Conservation (phyloP, 2,888 invertebrate species). For the Dolichomitus sp. region DNA sequence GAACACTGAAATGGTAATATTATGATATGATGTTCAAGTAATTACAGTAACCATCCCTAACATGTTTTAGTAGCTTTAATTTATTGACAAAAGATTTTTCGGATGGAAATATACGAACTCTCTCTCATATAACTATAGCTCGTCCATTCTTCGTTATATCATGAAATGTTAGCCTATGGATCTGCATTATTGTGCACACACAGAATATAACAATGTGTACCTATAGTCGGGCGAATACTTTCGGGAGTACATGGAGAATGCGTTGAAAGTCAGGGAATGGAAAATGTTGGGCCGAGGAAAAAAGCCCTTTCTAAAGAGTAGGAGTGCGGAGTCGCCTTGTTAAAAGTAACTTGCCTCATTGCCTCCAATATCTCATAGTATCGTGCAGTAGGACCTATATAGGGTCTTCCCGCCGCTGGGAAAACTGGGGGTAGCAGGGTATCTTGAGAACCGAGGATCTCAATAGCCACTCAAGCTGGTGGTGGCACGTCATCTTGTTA, state of each 20-base stretch:
- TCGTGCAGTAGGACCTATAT: slow-evolving; percentile 45
- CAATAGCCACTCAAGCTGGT: slow-evolving; percentile 81
- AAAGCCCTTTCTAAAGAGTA: slow-evolving; percentile 63
- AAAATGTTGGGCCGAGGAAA: slow-evolving; percentile 32
- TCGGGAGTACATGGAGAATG: slow-evolving; percentile 50
- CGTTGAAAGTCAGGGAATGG: slow-evolving; percentile 34
- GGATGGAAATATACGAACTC: not conserved
- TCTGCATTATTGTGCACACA: slow-evolving; percentile 20
- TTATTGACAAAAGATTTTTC: not conserved
- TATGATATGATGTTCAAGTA: not conserved
- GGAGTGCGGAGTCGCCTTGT: slow-evolving; percentile 82
- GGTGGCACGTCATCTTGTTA: slow-evolving; percentile 74
- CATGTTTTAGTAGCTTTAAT: not conserved
- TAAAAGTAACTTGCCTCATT: slow-evolving; percentile 86
- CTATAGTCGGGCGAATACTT: slow-evolving; percentile 39
- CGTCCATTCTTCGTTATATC: slow-evolving; percentile 37
- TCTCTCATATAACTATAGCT: not conserved
- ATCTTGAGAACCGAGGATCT: slow-evolving; percentile 80
- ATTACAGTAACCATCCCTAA: not conserved
- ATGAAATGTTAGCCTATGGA: not conserved
- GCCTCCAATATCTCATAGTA: slow-evolving; percentile 83
- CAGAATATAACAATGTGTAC: slow-evolving; percentile 55
- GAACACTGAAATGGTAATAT: not conserved
- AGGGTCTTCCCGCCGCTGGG: slow-evolving; percentile 73
- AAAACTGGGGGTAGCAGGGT: slow-evolving; percentile 69